Evolutionary conservation across 53 echinoderm and acorn worm genomes (phyloP).

Genomic region (Apostichopus leukothele): DNA sequence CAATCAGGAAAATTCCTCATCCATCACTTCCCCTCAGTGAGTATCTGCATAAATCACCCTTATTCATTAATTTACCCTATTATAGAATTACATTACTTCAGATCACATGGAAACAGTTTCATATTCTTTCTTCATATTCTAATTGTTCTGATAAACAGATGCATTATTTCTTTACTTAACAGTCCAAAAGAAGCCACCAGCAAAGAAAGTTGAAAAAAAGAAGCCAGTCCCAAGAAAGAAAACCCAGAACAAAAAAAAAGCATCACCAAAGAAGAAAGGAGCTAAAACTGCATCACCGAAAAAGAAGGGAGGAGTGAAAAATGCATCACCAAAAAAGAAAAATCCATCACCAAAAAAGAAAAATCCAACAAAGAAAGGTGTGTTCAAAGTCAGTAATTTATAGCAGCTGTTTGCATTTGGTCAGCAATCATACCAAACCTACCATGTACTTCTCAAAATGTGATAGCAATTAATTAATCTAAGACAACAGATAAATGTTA

Average conservation of each 20-base stretch:
- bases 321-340: neutral
- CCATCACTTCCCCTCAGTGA: too few relatives aligned
- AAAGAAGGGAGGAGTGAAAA: neutral
- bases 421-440: too few relatives aligned
- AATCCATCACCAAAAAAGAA: neutral
- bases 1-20: too few relatives aligned
- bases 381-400: neutral
- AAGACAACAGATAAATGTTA: too few relatives aligned
- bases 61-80: too few relatives aligned
- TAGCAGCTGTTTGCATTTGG: too few relatives aligned
- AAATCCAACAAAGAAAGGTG: constrained; percentile 1
- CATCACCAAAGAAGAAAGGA: neutral
- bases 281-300: neutral
- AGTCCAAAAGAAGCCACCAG: neutral
- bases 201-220: neutral
- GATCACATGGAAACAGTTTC: neutral
- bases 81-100: too few relatives aligned
- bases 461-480: too few relatives aligned
- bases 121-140: neutral
- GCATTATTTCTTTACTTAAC: too few relatives aligned
- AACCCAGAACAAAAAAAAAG: neutral
- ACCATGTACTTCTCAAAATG: too few relatives aligned
- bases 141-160: neutral
- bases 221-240: neutral
- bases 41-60: too few relatives aligned